Base-by-base conservation (phyloP, 2,113 vertebrate genomes). In the Porphyrio hochstetteri region DNA sequence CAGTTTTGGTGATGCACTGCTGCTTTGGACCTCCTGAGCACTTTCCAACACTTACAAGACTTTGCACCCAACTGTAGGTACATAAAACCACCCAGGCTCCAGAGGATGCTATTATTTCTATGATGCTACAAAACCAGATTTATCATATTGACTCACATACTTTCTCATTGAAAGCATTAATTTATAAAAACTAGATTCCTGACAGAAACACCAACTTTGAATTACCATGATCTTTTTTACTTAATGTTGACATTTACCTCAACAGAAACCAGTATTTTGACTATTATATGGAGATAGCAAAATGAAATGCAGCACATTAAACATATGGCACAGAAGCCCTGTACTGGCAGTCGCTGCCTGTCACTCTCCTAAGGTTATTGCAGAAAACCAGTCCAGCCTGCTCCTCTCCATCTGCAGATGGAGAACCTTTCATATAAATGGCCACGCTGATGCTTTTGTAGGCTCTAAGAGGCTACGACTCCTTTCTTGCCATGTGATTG, bases 241-340 rank as follows among this genome's bases (percentile, higher is more conserved):
- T 93, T 78, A 50, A 71, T 25, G 60, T 40, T 96, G 92, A 94
- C 88, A 88, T 93, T 94, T 92, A 78, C 69, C 59, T 72, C 92
- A 84, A 35, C 21, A 88, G 60, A 93, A 92, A 53, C 38, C 72
- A 81, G 65, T 19, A 29, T 38, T 75, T 89, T 28, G 48, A 31
- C 70, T 89, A 84, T 76, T 85, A 79, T 10, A 55, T 17, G 21
- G 21, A 84, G 74, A 84, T 56, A 87, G 78, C 52, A 92, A 93
- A 46, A 44, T 25, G 52, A 92, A 74, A 65, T 75, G 21, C n/a
- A 87, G 53, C 70, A 87, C 19, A 48, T 40, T 95, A 67, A 91
- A 91, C 94, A 92, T 89, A 95, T 68, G 91, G 86, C 81, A 85
- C 74, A 76, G 48, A 87, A 93, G 86, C 83, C 77, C 65, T 89